Conservation (phyloP, 2,888 invertebrate species). For the Gastrophysa polygoni region DNA sequence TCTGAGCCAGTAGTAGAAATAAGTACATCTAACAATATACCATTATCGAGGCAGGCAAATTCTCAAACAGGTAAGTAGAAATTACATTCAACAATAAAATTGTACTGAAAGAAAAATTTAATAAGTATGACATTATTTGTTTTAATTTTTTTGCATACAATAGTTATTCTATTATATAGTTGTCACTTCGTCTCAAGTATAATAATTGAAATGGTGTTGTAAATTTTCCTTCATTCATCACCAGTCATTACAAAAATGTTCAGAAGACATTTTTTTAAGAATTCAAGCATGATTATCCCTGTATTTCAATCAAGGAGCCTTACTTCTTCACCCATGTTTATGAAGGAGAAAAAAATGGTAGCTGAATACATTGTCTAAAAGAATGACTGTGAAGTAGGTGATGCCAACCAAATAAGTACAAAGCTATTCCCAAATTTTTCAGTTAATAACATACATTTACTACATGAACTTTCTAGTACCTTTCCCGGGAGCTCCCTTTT, state of each 20-base stretch:
- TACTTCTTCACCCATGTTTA: not conserved
- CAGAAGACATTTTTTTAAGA: not conserved
- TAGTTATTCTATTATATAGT: not conserved
- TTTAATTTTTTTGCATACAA: slow-evolving; percentile 3
- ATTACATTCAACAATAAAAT: not conserved
- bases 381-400: not conserved
- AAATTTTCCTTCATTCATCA: not conserved
- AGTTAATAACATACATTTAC: slow-evolving; percentile 5
- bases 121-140: slow-evolving; percentile 2
- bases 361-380: not conserved
- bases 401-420: slow-evolving; percentile 7
- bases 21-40: too few relatives aligned
- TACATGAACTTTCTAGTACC: slow-evolving; percentile 7
- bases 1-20: too few relatives aligned
- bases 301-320: not conserved
- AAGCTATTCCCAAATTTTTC: slow-evolving; percentile 6
- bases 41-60: slow-evolving; percentile 5
- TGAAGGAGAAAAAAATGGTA: not conserved
- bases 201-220: not conserved
- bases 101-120: slow-evolving; percentile 3
- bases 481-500: slow-evolving; percentile 7
- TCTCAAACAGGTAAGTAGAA: slow-evolving; percentile 6
- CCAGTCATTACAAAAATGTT: slow-evolving; percentile 7
- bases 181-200: not conserved
- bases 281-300: slow-evolving; percentile 6